Conservation (phyloP, 2,113 vertebrate genomes). For the Pelvicachromis taeniatus region DNA sequence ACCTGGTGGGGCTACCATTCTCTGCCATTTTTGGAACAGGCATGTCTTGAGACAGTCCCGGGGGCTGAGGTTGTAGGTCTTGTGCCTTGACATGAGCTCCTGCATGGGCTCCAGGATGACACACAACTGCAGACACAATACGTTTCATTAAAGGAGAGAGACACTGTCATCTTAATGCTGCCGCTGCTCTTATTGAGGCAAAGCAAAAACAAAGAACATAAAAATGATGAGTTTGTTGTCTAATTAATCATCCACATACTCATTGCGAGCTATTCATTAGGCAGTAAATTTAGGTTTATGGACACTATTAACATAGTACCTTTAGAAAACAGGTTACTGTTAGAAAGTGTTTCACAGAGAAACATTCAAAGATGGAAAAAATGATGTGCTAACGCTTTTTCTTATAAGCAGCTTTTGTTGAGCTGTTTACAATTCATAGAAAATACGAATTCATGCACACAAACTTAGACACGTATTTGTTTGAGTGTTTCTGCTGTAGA, state of each 20-base stretch:
- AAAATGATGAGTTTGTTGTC: slow-evolving; percentile 19
- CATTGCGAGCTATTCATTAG: slow-evolving; percentile 40
- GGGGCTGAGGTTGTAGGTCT: slow-evolving; percentile 99
- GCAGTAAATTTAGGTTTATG: slow-evolving; percentile 36
- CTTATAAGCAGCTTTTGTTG: background rate
- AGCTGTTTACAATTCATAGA: slow-evolving; percentile 5
- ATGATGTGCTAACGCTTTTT: background rate
- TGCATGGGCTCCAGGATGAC: slow-evolving; percentile 99
- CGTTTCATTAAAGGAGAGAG: background rate
- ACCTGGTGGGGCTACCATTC: slow-evolving; percentile 99
- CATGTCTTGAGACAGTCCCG: slow-evolving; percentile 99
- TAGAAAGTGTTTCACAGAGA: background rate
- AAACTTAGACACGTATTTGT: background rate
- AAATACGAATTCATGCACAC: background rate
- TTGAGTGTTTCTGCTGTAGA: background rate
- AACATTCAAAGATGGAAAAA: background rate
- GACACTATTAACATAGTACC: slow-evolving; percentile 20
- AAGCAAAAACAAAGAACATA: slow-evolving; percentile 7
- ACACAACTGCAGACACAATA: slow-evolving; percentile 83
- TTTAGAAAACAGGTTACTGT: slow-evolving; percentile 22
- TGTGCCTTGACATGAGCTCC: slow-evolving; percentile 99
- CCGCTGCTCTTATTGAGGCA: background rate
- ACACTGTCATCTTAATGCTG: background rate
- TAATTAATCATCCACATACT: slow-evolving; percentile 12
- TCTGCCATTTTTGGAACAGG: slow-evolving; percentile 99